Conservation (phyloP, 2,797 vertebrate species). For the Harpagifer antarcticus region DNA sequence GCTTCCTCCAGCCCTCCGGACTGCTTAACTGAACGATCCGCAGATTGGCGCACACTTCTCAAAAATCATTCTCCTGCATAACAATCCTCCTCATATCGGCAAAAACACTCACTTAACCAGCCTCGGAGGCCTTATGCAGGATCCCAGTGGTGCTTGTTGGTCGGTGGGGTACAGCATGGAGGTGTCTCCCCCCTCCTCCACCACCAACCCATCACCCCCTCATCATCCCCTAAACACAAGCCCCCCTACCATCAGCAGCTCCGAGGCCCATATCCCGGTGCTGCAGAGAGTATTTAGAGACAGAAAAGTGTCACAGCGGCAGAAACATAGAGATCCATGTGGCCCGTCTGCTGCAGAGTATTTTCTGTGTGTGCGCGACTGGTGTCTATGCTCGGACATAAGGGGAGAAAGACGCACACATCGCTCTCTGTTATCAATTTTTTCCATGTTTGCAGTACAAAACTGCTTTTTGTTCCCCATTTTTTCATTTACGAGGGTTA, state of each 20-base stretch:
- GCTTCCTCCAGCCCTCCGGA: slow-evolving; percentile 34
- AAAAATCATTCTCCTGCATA: slow-evolving; percentile 8
- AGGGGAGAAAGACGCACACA: slow-evolving; percentile 85
- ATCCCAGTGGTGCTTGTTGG: slow-evolving; percentile 45
- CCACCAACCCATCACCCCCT: slow-evolving; percentile 29
- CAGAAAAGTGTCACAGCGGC: slow-evolving; percentile 37
- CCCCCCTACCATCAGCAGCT: slow-evolving; percentile 52
- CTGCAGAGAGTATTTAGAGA: slow-evolving; percentile 20
- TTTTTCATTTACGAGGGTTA: slow-evolving; percentile 88
- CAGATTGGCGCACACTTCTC: neutral
- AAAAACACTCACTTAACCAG: slow-evolving; percentile 76
- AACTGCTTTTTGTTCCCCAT: slow-evolving; percentile 89
- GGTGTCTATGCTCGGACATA: slow-evolving; percentile 82
- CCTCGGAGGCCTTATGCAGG: slow-evolving; percentile 66
- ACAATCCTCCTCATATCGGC: neutral
- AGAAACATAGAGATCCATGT: slow-evolving; percentile 62
- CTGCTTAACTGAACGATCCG: neutral
- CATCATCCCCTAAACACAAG: slow-evolving; percentile 22
- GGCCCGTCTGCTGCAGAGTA: slow-evolving; percentile 67
- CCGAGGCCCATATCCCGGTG: slow-evolving; percentile 68
- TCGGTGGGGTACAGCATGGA: slow-evolving; percentile 55
- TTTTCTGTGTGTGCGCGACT: slow-evolving; percentile 77
- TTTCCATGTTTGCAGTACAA: slow-evolving; percentile 88
- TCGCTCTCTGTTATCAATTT: slow-evolving; percentile 87
- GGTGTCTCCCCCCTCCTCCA: slow-evolving; percentile 35